Evolutionary conservation across 92 coral and sea anemone genomes (phyloP), one percentile per base, ranked within the genome.

Genomic region (Epizoanthus scotinus): DNA sequence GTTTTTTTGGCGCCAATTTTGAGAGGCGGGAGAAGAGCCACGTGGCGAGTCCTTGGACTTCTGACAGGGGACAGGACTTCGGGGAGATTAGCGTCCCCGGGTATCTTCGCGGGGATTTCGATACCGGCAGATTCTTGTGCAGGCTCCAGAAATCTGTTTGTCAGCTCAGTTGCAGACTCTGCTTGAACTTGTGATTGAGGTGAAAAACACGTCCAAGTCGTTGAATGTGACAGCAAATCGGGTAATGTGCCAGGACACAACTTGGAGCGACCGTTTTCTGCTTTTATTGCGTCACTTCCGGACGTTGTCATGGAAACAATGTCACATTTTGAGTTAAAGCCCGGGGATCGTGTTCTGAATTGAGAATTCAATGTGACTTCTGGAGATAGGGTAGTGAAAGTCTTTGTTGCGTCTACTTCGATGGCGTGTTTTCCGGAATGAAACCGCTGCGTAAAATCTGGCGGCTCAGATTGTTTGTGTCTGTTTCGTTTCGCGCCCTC

Each of bases 1-100:
- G 81, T 52, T 57, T 69, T 63, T 17, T 82, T 54, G 71, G 81
- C 78, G 4, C 79, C 70, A 49, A 87, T 85, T 2, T 42, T 72
- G 71, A 93, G 85, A 40, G 94, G 97, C 12, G 97, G 97, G 14
- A 93, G 88, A 42, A 90, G 86, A 3, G 89, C 77, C 8, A 31
- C 89, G 9, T 83, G 81, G 31, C 82, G 86, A 2, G 73, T 75
- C 66, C 86, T 92, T 50, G 91, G 85, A 81, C 73, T 87, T 19
- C 86, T 86, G 86, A 70, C 83, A 17, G 70, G 29, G 72, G 59
- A 70, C 3, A 62, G 84, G 7, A 86, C 78, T 81, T 78, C 91
- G 28, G 84, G 87, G 21, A 87, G 82, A 29, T n/a, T 61, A 19
- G 56, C 10, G 9, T 53, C 28, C 47, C 74, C 20, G 71, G 18